Conservation (phyloP, 2,113 vertebrate genomes). For the Coptodon rendalli region DNA sequence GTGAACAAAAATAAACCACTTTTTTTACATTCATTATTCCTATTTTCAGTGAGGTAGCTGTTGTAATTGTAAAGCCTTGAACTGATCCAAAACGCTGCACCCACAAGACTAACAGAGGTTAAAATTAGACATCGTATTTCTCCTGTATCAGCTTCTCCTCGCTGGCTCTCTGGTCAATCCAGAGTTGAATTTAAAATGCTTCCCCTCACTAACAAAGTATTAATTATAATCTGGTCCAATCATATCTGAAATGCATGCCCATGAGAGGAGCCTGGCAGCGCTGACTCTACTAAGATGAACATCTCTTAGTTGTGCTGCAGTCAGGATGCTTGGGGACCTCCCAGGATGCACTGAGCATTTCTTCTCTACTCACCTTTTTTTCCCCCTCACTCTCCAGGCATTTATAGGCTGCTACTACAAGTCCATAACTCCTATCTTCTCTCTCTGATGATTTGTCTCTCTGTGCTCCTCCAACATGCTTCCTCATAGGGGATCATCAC, state of each 20-base stretch:
- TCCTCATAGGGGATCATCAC: not conserved
- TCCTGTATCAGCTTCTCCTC: not conserved
- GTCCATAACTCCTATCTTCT: not conserved
- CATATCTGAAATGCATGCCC: not conserved
- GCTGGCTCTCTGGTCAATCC: not conserved
- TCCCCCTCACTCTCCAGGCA: not conserved
- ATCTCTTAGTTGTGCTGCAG: not conserved
- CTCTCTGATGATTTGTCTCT: not conserved
- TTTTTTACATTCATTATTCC: not conserved
- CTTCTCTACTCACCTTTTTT: not conserved
- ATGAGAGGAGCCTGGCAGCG: not conserved
- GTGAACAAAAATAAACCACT: not conserved
- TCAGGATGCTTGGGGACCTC: not conserved
- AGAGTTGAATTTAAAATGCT: not conserved
- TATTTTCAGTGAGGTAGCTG: not conserved
- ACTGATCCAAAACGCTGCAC: not conserved
- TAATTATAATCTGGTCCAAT: not conserved
- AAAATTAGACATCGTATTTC: not conserved
- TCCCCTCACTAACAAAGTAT: not conserved
- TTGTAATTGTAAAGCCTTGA: not conserved
- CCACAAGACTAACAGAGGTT: not conserved
- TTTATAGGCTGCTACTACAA: not conserved
- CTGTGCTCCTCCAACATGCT: not conserved
- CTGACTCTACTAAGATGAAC: not conserved
- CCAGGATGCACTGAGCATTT: not conserved